These are phyloP conservation scores for Temnothorax curvispinosus DNA, from an alignment of 1,140 invertebrate species.

Conservation along the genomic window DNA sequence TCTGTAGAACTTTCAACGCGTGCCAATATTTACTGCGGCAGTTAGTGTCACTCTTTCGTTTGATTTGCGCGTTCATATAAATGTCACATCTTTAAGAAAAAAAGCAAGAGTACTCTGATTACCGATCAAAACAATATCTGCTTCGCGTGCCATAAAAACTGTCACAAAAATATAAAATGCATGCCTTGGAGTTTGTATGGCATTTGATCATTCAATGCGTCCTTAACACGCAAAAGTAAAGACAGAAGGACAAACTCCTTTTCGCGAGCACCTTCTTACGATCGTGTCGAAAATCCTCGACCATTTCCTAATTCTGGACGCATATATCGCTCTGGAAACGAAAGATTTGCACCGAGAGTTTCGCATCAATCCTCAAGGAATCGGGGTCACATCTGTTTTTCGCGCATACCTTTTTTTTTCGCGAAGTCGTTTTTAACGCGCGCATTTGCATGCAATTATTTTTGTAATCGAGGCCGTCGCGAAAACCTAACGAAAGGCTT, in stretches of 20 bases:
- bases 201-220: constrained; percentile 12
- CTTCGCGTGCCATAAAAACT: background rate
- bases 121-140: background rate
- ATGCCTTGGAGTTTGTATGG: background rate
- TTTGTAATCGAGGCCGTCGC: constrained; percentile 71
- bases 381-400: constrained; percentile 64
- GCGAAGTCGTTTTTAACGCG: constrained; percentile 16
- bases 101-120: background rate
- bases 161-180: background rate
- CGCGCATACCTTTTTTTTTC: constrained; percentile 42
- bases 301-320: constrained; percentile 44
- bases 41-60: background rate
- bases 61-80: background rate
- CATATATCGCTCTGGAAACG: constrained; percentile 26
- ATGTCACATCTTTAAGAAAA: background rate
- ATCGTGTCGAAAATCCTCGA: constrained; percentile 6
- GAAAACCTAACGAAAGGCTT: constrained; percentile 45
- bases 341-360: constrained; percentile 26
- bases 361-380: constrained; percentile 53
- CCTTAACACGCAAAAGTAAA: constrained; percentile 15
- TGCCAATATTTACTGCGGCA: background rate
- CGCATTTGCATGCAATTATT: constrained; percentile 69
- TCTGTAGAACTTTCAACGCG: constrained; percentile 1
- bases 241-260: background rate
- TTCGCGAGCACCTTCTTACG: constrained; percentile 2